Evolutionary conservation across 2,797 vertebrate genomes (phyloP), one percentile per base, ranked within the genome.

Genomic region (Esox lucius): DNA sequence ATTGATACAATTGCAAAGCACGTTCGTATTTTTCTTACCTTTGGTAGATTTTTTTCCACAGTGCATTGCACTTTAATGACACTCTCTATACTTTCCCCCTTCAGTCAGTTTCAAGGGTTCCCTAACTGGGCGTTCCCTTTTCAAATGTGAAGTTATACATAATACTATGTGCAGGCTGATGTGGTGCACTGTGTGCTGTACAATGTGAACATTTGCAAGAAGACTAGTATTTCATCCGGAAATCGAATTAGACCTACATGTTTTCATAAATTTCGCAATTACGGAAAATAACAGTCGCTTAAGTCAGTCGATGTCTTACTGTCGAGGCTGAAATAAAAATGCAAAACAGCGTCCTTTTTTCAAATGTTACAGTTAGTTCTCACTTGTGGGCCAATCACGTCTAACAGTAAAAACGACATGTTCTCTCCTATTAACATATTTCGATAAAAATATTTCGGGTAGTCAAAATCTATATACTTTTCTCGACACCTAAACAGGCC

Each of bases 71-170:
- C 68, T 90, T 92, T 68, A 9, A 33, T 19, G 82, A 93, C 87
- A 78, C n/a, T 91, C 87, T 88, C 90, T 89, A 26, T 11, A 24
- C 1, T 31, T 49, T 70, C 22, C 26, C 24, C 33, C 0, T 0
- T 31, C 69, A 68, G 88, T 70, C 90, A 70, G 92, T 92, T 92
- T 93, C 90, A 93, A 92, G 91, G 90, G 71, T 48, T 53, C 90
- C 90, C 89, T 6, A 83, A 89, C 85, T 87, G 90, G 90, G 91
- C 91, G 90, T 93, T 89, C 84, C 42, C 87, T 87, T 68, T 31
- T 26, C 81, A 1, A 71, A 75, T 48, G 71, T 70, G 19, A 51
- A 53, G 48, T 70, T 51, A 1, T 53, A 53, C 42, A 22, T 22
- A 68, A 19, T 46, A 42, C 39, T 22, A 19, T n/a, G n/a, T 22